These are phyloP conservation scores for Orius insidiosus DNA, from an alignment of 1,140 invertebrate genomes.

Conservation along the genomic window DNA sequence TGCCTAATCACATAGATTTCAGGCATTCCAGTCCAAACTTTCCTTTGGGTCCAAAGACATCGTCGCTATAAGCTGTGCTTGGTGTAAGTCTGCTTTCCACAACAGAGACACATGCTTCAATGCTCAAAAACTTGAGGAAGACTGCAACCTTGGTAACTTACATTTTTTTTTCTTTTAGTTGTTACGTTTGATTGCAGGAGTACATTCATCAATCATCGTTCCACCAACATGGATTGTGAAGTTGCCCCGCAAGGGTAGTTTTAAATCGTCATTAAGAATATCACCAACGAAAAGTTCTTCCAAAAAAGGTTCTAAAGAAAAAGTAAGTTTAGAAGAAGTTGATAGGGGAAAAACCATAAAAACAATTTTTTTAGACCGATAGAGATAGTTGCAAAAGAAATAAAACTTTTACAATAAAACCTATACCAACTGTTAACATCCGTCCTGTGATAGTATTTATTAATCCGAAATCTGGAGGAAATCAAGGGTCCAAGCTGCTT, in stretches of 20 bases:
- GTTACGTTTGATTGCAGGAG: constrained; percentile 42
- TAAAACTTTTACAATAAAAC: constrained; percentile 72
- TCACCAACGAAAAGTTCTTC: constrained; percentile 56
- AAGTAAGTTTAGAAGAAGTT: constrained; percentile 41
- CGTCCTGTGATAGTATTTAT: constrained; percentile 92
- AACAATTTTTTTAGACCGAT: constrained; percentile 23
- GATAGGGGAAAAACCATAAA: neutral
- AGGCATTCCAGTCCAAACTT: constrained; percentile 84
- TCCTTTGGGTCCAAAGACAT: constrained; percentile 87
- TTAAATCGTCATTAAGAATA: constrained; percentile 82
- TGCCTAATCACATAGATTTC: constrained; percentile 34
- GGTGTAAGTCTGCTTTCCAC: constrained; percentile 94
- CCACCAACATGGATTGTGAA: constrained; percentile 96
- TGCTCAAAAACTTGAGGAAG: constrained; percentile 75
- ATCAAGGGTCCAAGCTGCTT: constrained; percentile 79
- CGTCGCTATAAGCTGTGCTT: constrained; percentile 89
- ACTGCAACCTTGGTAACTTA: constrained; percentile 63
- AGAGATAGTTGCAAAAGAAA: constrained; percentile 32
- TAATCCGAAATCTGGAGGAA: constrained; percentile 95
- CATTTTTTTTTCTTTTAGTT: neutral
- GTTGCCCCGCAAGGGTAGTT: constrained; percentile 72
- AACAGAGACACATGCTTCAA: constrained; percentile 93
- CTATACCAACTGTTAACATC: constrained; percentile 70
- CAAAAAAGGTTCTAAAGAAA: constrained; percentile 32
- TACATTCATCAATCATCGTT: constrained; percentile 74